Conservation (phyloP, 2,113 vertebrate genomes). For the Cryptotis parvus region DNA sequence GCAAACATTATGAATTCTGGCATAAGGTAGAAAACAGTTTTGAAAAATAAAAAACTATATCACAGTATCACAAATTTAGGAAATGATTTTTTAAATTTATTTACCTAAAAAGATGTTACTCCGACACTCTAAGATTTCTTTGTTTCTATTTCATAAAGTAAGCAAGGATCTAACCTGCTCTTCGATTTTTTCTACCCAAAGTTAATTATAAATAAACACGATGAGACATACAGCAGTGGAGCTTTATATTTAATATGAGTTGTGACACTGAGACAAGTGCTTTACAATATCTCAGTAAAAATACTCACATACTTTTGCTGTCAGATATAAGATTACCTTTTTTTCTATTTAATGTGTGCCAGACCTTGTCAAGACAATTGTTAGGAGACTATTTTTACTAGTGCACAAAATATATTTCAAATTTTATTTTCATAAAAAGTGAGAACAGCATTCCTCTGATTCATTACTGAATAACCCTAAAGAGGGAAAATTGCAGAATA, state of each 20-base stretch:
- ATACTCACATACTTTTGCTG: too few relatives aligned
- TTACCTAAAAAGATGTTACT: constrained; percentile 49
- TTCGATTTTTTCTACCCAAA: too few relatives aligned
- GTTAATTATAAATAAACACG: constrained; percentile 42
- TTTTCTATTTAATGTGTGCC: not conserved
- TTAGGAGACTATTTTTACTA: not conserved
- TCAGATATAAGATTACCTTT: not conserved
- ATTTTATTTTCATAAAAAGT: constrained; percentile 38
- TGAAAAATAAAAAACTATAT: not conserved
- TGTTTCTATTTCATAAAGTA: not conserved
- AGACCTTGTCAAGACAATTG: not conserved
- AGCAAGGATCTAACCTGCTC: too few relatives aligned
- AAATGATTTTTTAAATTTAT: not conserved
- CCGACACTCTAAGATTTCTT: constrained; percentile 30
- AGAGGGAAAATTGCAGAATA: constrained; percentile 66
- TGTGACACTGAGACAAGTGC: not conserved
- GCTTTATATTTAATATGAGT: constrained; percentile 51
- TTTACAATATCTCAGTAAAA: not conserved
- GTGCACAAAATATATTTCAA: not conserved
- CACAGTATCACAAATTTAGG: not conserved
- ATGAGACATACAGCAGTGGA: not conserved
- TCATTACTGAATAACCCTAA: constrained; percentile 62
- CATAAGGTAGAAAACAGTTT: not conserved
- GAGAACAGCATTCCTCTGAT: constrained; percentile 36
- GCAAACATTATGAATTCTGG: not conserved